These are phyloP conservation scores for Linnaemya tessellans DNA, from an alignment of 2,888 invertebrate genomes.

Conservation along the genomic window DNA sequence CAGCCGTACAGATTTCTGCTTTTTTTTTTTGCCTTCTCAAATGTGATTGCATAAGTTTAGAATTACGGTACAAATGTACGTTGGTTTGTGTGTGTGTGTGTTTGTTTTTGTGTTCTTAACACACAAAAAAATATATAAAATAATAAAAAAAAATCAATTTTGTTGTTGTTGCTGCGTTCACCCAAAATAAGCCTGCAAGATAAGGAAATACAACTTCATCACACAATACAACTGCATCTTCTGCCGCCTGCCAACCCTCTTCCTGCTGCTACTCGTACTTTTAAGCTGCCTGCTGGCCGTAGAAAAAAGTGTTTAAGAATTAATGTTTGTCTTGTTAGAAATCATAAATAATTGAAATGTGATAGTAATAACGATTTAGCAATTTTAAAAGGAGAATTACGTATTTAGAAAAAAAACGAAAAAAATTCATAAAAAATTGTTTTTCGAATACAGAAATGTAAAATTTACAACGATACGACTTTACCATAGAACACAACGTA, in stretches of 20 bases:
- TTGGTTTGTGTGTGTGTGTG: slow-evolving; percentile 46
- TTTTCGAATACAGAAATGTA: background rate
- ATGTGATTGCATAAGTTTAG: slow-evolving; percentile 69
- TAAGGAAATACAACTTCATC: slow-evolving; percentile 69
- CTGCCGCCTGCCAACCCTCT: slow-evolving; percentile 17
- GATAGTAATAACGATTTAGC: slow-evolving; percentile 42
- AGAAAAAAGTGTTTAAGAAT: slow-evolving; percentile 53
- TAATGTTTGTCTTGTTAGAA: slow-evolving; percentile 58
- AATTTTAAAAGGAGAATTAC: slow-evolving; percentile 5
- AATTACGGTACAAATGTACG: slow-evolving; percentile 63
- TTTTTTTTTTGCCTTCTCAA: background rate
- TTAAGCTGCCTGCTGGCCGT: slow-evolving; percentile 1
- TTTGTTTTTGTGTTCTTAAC: slow-evolving; percentile 26
- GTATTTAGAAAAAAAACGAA: background rate
- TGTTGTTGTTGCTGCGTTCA: slow-evolving; percentile 41
- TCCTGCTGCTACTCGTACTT: slow-evolving; percentile 1
- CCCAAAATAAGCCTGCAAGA: slow-evolving; percentile 65
- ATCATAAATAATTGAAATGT: slow-evolving; percentile 66
- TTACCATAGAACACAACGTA: background rate
- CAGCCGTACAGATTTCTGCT: slow-evolving; percentile 18
- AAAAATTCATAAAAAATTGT: background rate
- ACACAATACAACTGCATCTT: background rate
- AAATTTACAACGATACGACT: background rate
- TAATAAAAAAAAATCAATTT: slow-evolving; percentile 55
- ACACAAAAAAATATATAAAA: no score